phyloP scores from a whole-genome alignment of 2,888 invertebrate species.

The Tenthredo livida region DNA sequence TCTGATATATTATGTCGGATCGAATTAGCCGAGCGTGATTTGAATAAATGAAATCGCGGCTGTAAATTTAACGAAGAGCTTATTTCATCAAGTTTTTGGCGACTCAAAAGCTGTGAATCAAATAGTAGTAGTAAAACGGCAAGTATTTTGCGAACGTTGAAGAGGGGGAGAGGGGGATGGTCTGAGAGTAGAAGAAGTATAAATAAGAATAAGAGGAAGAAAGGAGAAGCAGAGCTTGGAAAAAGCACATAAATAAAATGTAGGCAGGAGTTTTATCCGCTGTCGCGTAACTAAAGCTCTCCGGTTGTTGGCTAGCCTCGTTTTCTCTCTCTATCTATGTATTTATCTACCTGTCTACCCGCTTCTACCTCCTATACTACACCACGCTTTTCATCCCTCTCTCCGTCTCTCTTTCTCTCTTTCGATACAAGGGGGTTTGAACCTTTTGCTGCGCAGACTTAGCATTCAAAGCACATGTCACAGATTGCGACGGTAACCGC shows the following conservation, averaged over 20 bases:
- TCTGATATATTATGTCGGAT: not conserved
- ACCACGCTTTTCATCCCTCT: not conserved
- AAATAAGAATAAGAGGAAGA: not conserved
- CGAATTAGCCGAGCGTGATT: constrained; percentile 8
- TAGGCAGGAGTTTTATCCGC: constrained; percentile 34
- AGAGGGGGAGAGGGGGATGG: not conserved
- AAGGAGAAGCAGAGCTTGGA: not conserved
- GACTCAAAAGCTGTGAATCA: not conserved
- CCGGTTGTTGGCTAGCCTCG: constrained; percentile 4
- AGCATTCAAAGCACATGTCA: constrained; percentile 22
- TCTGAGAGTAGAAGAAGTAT: not conserved
- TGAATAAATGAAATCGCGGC: not conserved
- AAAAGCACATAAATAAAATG: constrained; percentile 39
- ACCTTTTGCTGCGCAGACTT: constrained; percentile 3
- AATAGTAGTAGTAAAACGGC: not conserved
- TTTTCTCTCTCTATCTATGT: constrained; percentile 9
- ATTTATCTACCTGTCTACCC: constrained; percentile 38
- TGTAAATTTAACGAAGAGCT: not conserved
- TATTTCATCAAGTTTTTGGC: not conserved
- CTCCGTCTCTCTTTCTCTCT: not conserved
- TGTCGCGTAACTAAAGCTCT: constrained; percentile 42
- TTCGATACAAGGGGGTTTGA: not conserved
- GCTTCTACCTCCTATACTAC: not conserved
- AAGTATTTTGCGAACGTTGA: not conserved
- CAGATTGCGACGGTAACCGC: constrained; percentile 21